Evolutionary conservation across 2,113 vertebrate genomes (phyloP).

Genomic region (Gavialis gangeticus): DNA sequence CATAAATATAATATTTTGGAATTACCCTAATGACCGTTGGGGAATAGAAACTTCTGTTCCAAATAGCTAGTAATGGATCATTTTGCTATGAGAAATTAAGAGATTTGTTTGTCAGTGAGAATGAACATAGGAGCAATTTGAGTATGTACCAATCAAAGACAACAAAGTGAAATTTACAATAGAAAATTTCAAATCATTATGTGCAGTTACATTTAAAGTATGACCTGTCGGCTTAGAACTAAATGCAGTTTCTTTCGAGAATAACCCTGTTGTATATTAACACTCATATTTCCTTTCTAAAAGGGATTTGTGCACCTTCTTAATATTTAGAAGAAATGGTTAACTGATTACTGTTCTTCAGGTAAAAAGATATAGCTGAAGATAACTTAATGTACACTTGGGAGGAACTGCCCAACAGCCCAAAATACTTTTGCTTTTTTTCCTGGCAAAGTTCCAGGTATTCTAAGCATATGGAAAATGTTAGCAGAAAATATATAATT

Average conservation of each 20-base stretch:
- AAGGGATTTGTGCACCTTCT: not conserved
- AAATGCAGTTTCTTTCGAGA: not conserved
- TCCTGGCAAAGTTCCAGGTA: slow-evolving; percentile 34
- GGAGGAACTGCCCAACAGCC: not conserved
- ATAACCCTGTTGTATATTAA: not conserved
- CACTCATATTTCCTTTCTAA: not conserved
- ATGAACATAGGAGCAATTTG: not conserved
- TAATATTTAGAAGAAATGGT: not conserved
- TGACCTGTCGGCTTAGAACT: not conserved
- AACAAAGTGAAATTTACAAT: not conserved
- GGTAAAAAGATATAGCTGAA: not conserved
- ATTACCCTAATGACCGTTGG: too few species aligned
- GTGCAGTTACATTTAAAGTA: not conserved
- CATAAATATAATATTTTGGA: too few species aligned
- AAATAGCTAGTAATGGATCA: not conserved
- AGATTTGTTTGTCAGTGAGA: not conserved
- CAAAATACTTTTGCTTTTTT: slow-evolving; percentile 36
- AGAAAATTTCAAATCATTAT: not conserved
- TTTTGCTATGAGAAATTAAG: not conserved
- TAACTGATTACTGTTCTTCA: not conserved
- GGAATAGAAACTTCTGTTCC: too few species aligned
- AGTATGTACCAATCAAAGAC: not conserved
- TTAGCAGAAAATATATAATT: slow-evolving; percentile 61
- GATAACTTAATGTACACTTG: not conserved
- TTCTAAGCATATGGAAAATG: slow-evolving; percentile 54